Percentiles rank a stretch among this genome's conserved stretches.
These are phyloP conservation scores for Actinernus sp. DNA, from an alignment of 92 coral and sea anemone species.

Conservation along the genomic window DNA sequence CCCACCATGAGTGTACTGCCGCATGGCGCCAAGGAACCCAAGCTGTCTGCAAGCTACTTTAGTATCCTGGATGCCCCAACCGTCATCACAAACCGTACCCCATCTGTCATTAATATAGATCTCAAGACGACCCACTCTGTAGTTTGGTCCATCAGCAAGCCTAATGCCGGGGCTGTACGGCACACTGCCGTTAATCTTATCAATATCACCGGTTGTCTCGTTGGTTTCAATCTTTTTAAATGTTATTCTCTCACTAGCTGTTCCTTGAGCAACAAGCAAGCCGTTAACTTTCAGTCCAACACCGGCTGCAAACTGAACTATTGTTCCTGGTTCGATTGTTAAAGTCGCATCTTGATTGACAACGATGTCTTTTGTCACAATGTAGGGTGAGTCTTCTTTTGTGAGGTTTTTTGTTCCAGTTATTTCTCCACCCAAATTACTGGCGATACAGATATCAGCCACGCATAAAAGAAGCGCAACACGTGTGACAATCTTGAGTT, in stretches of 20 bases:
- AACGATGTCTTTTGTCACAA: constrained; percentile 52
- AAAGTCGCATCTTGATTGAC: constrained; percentile 52
- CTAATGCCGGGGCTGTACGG: constrained; percentile 57
- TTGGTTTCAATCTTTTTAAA: constrained; percentile 37
- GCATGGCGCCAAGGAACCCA: constrained; percentile 67
- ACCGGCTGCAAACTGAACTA: constrained; percentile 33
- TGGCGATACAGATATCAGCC: too few relatives aligned
- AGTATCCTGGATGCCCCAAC: constrained; percentile 48
- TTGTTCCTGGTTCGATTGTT: constrained; percentile 62
- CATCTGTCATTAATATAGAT: constrained; percentile 61
- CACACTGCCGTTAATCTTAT: constrained; percentile 16
- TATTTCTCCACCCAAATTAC: constrained; percentile 38
- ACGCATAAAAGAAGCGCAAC: too few relatives aligned
- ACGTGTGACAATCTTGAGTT: too few relatives aligned
- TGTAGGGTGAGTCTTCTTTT: constrained; percentile 49
- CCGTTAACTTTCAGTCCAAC: constrained; percentile 67
- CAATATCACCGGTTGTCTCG: constrained; percentile 17
- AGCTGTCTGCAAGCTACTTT: constrained; percentile 78
- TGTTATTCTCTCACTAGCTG: constrained; percentile 20
- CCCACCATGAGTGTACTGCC: constrained; percentile 35
- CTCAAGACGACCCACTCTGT: constrained; percentile 72
- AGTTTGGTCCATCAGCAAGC: constrained; percentile 59
- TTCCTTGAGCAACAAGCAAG: constrained; percentile 62
- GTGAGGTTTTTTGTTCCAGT: constrained; percentile 27
- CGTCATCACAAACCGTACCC: constrained; percentile 72